These are phyloP conservation scores for Uria lomvia DNA, from an alignment of 2,113 vertebrate genomes.

Conservation along the genomic window DNA sequence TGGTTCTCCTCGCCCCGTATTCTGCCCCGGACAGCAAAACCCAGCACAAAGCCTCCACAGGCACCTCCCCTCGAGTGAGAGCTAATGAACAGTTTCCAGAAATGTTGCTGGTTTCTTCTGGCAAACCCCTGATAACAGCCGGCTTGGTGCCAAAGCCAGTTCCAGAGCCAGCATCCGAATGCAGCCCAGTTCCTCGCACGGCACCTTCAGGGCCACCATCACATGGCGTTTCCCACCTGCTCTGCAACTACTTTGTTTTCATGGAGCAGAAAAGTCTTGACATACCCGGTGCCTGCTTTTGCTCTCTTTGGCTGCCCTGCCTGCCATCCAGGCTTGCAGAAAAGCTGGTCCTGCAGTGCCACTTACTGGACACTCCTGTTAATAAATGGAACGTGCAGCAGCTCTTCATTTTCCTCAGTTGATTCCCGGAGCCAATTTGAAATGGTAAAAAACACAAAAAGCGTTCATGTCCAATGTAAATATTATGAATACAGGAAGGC, in stretches of 20 bases:
- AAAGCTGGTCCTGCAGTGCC: constrained; percentile 60
- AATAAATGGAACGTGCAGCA: neutral
- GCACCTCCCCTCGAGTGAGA: neutral
- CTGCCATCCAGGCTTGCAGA: neutral
- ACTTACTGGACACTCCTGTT: constrained; percentile 28
- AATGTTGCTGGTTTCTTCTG: neutral
- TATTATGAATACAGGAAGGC: neutral
- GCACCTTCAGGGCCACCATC: neutral
- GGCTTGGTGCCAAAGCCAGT: neutral
- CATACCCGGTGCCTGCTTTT: neutral
- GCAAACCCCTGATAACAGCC: neutral
- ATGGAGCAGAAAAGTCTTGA: neutral
- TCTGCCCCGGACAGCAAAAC: neutral
- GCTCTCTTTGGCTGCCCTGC: neutral
- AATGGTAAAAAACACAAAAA: neutral
- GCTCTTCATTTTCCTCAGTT: neutral
- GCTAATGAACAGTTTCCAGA: neutral
- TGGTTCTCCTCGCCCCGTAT: neutral
- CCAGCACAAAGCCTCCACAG: neutral
- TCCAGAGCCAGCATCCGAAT: neutral
- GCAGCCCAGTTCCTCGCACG: neutral
- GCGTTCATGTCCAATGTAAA: neutral
- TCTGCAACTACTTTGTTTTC: neutral
- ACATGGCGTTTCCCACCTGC: neutral
- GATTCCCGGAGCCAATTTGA: neutral